These are phyloP conservation scores for Lepidurus arcticus DNA, from an alignment of 1,140 invertebrate species.

Conservation along the genomic window DNA sequence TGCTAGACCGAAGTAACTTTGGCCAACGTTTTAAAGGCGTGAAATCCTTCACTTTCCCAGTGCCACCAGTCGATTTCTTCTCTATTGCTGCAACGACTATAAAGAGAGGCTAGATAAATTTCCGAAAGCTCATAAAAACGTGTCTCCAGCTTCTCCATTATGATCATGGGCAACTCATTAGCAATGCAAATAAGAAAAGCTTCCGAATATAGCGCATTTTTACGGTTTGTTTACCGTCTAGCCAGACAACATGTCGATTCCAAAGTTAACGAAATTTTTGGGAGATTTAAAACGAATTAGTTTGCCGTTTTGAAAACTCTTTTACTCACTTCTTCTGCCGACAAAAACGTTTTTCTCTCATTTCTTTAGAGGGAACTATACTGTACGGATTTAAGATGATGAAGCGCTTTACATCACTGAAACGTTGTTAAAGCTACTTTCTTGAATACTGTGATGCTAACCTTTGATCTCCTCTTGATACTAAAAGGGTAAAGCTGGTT, in stretches of 20 bases:
- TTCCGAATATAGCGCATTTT: neutral
- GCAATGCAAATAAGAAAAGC: neutral
- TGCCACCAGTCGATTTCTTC: neutral
- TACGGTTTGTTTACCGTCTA: neutral
- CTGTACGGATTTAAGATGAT: neutral
- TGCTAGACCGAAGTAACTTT: neutral
- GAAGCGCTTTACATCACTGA: neutral
- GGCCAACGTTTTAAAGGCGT: neutral
- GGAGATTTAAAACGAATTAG: neutral
- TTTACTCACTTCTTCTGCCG: neutral
- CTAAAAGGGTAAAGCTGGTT: neutral
- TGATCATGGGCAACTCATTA: neutral
- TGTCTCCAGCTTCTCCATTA: neutral
- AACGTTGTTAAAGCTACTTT: neutral
- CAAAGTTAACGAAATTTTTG: neutral
- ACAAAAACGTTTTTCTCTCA: neutral
- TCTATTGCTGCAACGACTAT: constrained; percentile 5
- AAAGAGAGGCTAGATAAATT: neutral
- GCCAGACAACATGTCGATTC: neutral
- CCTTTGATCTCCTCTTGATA: neutral
- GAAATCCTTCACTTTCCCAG: neutral
- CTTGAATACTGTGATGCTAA: neutral
- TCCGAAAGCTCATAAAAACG: neutral
- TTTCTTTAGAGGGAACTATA: no score
- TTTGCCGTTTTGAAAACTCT: neutral